Evolutionary conservation across 2,113 vertebrate species (phyloP).

Genomic region (Pongo pygmaeus): DNA sequence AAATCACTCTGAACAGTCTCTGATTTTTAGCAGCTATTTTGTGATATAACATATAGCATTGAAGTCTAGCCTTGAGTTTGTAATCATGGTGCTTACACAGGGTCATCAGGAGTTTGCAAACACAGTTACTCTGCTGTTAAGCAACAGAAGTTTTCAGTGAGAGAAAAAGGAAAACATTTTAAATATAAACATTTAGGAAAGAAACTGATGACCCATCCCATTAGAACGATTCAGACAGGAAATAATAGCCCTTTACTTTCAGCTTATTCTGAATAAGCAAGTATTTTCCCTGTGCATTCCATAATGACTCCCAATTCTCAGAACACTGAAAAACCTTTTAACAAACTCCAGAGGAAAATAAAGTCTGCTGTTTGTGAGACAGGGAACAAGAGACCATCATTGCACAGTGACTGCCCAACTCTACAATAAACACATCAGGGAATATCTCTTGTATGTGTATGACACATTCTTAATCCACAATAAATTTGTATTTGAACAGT

Average conservation of each 20-base stretch:
- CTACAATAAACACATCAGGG: background rate
- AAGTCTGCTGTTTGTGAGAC: background rate
- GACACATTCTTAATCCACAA: background rate
- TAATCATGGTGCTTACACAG: background rate
- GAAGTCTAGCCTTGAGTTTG: background rate
- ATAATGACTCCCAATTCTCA: slow-evolving; percentile 56
- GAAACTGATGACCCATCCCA: slow-evolving; percentile 36
- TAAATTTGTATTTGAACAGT: background rate
- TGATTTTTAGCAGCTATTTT: background rate
- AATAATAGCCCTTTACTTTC: slow-evolving; percentile 51
- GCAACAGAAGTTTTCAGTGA: slow-evolving; percentile 17
- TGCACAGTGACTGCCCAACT: background rate
- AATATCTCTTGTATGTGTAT: background rate
- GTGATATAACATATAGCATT: background rate
- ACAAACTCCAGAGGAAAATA: background rate
- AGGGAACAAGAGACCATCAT: background rate
- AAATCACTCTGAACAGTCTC: background rate
- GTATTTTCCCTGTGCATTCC: slow-evolving; percentile 38
- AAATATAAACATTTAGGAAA: slow-evolving; percentile 33
- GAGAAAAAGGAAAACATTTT: slow-evolving; percentile 47
- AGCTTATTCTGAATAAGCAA: slow-evolving; percentile 47
- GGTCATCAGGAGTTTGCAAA: background rate
- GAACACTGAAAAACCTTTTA: slow-evolving; percentile 53
- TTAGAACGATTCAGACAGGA: slow-evolving; percentile 52
- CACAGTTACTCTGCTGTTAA: background rate